Conservation (phyloP, 2,888 invertebrate species). For the Isoperla grammatica region DNA sequence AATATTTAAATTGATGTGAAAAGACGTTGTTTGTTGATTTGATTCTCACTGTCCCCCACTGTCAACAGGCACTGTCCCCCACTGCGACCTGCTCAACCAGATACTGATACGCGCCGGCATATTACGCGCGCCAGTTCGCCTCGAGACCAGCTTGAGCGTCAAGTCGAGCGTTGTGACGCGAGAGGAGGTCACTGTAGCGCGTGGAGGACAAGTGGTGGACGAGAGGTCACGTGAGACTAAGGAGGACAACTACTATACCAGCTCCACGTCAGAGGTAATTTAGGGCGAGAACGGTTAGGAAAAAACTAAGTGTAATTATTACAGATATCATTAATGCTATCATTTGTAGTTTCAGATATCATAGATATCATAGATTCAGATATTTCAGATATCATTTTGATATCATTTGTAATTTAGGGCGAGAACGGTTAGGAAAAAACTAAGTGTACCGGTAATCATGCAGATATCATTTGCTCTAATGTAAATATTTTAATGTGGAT, state of each 20-base stretch:
- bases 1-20: no score
- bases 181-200: constrained; percentile 63
- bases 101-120: constrained; percentile 57
- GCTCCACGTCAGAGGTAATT: constrained; percentile 55
- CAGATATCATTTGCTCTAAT: no score
- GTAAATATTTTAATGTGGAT: no score
- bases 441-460: no score
- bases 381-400: constrained; percentile 60
- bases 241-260: constrained; percentile 64
- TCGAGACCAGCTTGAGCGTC: constrained; percentile 65
- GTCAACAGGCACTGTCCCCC: constrained; percentile 48
- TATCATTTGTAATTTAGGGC: constrained; percentile 56
- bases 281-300: no score
- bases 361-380: no score
- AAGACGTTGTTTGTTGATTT: no score
- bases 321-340: no score
- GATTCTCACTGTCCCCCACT: background rate
- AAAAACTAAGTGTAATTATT: no score
- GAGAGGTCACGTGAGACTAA: constrained; percentile 63
- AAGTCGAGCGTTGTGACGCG: constrained; percentile 64
- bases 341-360: no score
- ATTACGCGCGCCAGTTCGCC: constrained; percentile 57
- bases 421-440: no score
- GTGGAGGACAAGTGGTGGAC: constrained; percentile 62
- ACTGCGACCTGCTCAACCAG: constrained; percentile 64